Base-by-base conservation (phyloP, 2,888 invertebrate species). In the Drosophila acutilabella region DNA sequence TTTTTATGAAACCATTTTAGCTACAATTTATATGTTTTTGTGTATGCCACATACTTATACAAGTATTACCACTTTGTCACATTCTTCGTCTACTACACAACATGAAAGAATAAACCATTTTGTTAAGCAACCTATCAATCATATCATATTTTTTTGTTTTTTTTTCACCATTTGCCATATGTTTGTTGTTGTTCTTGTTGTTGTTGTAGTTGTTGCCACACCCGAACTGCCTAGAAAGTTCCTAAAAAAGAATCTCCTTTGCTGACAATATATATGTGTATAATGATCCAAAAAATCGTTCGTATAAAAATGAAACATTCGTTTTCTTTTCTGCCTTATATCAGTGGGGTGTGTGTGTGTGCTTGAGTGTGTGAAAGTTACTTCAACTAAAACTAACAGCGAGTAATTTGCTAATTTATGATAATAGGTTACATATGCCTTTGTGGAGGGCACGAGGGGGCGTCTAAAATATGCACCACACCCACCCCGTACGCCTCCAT, bases 1-100 rank as follows among this genome's bases (percentile, higher is more conserved):
- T 87, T 89, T 90, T 88, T 89, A 88, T 92, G 92, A 92, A 92
- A 92, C 92, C 92, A 91, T 92, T 91, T 91, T 82, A 86, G 76
- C 76, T 89, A 78, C 82, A 74, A 74, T 79, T 81, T 78, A 79
- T 84, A 78, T 70, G 56, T 64, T 51, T 30, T 70, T 59, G 53
- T 62, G 54, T 52, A 48, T 64, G 26, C 30, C 30, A 30, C 30
- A 30, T 72, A 60, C 36, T 50, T 61, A 44, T 42, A 44, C 30
- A 30, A 30, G 30, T 30, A 8, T 56, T 75, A 51, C 40, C 53
- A 52, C 54, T 74, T 47, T 71, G 30, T 44, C 60, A 50, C 65
- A 52, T 36, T 52, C 52, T 56, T 40, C 56, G 67, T 42, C 60
- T 41, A 36, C 36, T 36, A 66, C 73, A 66, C 73, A 66, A 53